A percentile compares a stretch with the other conserved stretches of the same genome.
phyloP scores from a whole-genome alignment of 2,888 invertebrate species.

The Ischnura elegans region DNA sequence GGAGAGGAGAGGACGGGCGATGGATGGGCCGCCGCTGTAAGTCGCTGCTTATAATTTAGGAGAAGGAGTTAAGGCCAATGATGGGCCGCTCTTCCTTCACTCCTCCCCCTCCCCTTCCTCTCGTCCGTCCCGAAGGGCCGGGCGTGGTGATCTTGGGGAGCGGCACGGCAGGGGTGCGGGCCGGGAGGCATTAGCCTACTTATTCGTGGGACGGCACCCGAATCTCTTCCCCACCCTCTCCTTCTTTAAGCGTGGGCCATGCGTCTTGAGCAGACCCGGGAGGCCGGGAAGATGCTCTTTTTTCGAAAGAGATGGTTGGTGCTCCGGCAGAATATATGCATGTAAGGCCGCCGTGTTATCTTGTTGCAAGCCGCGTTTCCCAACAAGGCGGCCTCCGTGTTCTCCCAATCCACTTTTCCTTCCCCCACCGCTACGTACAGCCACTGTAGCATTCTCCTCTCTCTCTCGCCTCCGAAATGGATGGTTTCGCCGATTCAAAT shows the following conservation, averaged over 20 bases:
- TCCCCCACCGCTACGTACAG: not conserved
- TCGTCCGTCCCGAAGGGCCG: not conserved
- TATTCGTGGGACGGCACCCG: not conserved
- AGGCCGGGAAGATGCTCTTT: not conserved
- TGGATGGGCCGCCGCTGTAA: slow-evolving; percentile 26
- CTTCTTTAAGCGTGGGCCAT: slow-evolving; percentile 3
- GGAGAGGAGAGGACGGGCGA: not conserved
- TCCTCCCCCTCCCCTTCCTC: too few species aligned
- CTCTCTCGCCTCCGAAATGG: not conserved
- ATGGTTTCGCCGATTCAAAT: slow-evolving; percentile 1
- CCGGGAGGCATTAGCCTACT: slow-evolving; percentile 24
- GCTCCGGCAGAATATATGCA: not conserved
- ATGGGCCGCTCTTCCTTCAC: not conserved
- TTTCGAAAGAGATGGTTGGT: not conserved
- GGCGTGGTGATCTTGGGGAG: not conserved
- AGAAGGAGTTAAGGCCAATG: slow-evolving; percentile 48
- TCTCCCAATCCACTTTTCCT: not conserved
- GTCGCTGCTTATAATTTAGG: slow-evolving; percentile 47
- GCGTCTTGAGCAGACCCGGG: not conserved
- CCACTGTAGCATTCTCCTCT: not conserved
- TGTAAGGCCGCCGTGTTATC: slow-evolving; percentile 4
- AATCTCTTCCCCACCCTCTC: too few species aligned
- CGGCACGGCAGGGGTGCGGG: not conserved
- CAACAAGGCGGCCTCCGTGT: not conserved
- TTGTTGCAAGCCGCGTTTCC: not conserved